These are phyloP conservation scores for Tethya wilhelma DNA, from an alignment of 37 sponge, comb jelly and placozoan genomes.

Conservation along the genomic window DNA sequence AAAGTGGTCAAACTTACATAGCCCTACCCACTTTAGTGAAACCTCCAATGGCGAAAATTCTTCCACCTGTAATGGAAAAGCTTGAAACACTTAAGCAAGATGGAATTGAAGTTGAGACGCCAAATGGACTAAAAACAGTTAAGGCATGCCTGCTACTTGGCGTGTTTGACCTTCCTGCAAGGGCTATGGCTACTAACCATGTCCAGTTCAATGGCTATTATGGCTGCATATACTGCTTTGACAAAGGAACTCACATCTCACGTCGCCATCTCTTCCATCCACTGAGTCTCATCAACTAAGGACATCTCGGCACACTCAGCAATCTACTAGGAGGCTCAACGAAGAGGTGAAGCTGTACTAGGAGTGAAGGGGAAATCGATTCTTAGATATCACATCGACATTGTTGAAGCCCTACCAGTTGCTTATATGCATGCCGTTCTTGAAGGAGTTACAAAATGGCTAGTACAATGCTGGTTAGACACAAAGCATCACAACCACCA, in stretches of 20 bases:
- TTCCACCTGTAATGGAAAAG: slow-evolving; percentile 2
- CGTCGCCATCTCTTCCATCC: slow-evolving; percentile 8
- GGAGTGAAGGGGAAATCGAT: slow-evolving; percentile 12
- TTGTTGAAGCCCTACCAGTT: neutral
- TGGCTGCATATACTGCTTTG: slow-evolving; percentile 17
- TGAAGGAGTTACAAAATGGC: slow-evolving; percentile 7
- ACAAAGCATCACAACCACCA: neutral
- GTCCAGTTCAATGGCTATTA: slow-evolving; percentile 19
- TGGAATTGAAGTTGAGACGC: neutral
- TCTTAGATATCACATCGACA: neutral
- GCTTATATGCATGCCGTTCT: slow-evolving; percentile 19
- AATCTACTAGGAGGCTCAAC: slow-evolving; percentile 13
- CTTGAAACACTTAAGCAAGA: neutral
- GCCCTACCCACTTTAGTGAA: no score
- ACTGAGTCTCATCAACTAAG: slow-evolving; percentile 5
- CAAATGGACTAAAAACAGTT: neutral
- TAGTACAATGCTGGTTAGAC: slow-evolving; percentile 7
- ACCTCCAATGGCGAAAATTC: slow-evolving; percentile 2
- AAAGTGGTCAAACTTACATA: no score
- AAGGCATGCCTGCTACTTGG: slow-evolving; percentile 10
- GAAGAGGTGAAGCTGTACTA: neutral
- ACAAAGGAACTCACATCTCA: slow-evolving; percentile 4
- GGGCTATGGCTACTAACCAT: slow-evolving; percentile 4
- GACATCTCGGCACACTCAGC: neutral
- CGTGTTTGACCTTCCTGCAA: slow-evolving; percentile 27